A percentile compares a stretch with the other conserved stretches of the same genome.
Conservation (phyloP, 2,113 vertebrate species). For the Saccopteryx leptura region DNA sequence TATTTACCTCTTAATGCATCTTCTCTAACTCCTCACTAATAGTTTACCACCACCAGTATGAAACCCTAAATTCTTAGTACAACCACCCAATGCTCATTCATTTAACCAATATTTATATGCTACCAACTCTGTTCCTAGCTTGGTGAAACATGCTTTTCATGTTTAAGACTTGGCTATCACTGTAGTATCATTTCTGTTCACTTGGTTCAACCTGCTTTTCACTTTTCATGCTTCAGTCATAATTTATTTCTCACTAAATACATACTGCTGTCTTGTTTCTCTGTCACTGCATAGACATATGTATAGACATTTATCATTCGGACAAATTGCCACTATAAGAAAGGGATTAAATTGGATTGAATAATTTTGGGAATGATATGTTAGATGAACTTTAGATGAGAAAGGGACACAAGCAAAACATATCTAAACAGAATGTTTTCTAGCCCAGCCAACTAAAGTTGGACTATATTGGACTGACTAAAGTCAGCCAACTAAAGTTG, state of each 20-base stretch:
- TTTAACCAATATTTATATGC: not conserved
- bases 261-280: not conserved
- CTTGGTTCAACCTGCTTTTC: not conserved
- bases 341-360: not conserved
- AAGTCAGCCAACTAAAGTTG: not conserved
- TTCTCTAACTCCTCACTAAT: not conserved
- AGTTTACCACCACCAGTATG: not conserved
- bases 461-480: not conserved
- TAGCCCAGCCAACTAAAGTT: not conserved
- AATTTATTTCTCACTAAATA: constrained; percentile 17
- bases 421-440: not conserved
- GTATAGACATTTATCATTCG: not conserved
- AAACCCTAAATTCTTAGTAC: constrained; percentile 29
- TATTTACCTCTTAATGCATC: not conserved
- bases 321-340: not conserved
- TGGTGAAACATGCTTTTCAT: not conserved
- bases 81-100: not conserved
- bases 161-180: not conserved
- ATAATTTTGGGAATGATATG: not conserved
- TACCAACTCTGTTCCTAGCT: not conserved
- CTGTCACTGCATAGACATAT: not conserved
- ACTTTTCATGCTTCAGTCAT: constrained; percentile 12
- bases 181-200: not conserved
- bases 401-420: not conserved
- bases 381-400: not conserved